Conservation (phyloP, 2,888 invertebrate genomes). For the Athetis lepigone region DNA sequence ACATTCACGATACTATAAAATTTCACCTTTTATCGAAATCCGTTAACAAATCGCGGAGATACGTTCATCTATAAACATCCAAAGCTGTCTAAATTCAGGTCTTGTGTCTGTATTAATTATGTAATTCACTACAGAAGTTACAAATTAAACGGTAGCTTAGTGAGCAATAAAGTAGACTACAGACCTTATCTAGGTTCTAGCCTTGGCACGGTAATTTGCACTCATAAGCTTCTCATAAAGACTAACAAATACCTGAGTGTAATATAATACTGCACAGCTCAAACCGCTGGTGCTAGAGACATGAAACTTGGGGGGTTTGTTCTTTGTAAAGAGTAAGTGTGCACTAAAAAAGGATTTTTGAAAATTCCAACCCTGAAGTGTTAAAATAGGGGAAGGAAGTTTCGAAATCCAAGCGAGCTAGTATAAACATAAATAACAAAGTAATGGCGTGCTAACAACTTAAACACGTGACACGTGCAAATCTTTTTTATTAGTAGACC, state of each 20-base stretch:
- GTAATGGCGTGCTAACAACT: constrained; percentile 4
- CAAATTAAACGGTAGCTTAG: constrained; percentile 16
- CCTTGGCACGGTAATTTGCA: constrained; percentile 63
- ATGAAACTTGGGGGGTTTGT: too few species aligned
- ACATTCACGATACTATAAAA: neutral
- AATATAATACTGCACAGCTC: too few species aligned
- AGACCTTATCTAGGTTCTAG: constrained; percentile 58
- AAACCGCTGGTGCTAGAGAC: too few species aligned
- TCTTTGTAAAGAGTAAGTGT: too few species aligned
- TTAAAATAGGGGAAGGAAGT: too few species aligned
- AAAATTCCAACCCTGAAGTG: too few species aligned
- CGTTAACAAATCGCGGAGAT: neutral
- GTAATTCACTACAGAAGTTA: constrained; percentile 2
- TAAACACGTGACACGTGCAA: neutral
- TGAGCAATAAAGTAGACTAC: constrained; percentile 29
- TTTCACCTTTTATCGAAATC: neutral
- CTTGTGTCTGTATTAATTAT: neutral
- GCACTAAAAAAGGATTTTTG: too few species aligned
- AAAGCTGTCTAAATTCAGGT: neutral
- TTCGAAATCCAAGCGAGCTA: too few species aligned
- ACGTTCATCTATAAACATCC: neutral
- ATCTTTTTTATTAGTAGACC: constrained; percentile 13
- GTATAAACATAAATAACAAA: constrained; percentile 3
- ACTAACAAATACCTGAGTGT: too few species aligned
- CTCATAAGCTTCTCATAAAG: constrained; percentile 15